Percentiles rank a stretch among this genome's conserved stretches.
Conservation (phyloP, 2,888 invertebrate genomes). For the Tetragnatha montana region DNA sequence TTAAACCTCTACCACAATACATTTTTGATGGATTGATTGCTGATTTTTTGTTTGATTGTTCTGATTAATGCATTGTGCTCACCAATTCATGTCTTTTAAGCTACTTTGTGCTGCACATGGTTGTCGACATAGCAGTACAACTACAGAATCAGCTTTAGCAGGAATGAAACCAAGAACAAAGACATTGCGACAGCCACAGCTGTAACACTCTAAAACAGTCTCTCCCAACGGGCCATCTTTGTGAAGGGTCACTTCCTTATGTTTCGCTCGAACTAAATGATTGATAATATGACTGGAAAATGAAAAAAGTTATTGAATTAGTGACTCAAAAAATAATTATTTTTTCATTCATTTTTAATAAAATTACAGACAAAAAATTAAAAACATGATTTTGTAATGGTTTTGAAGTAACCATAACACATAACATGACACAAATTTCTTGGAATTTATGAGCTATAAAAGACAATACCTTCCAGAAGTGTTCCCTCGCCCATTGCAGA, state of each 20-base stretch:
- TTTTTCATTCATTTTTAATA: background rate
- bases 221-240: conserved; percentile 98
- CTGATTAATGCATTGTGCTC: conserved; percentile 72
- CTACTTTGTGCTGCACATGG: conserved; percentile 98
- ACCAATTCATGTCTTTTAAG: conserved; percentile 98
- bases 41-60: background rate
- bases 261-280: conserved; percentile 98
- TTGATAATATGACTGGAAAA: conserved; percentile 95
- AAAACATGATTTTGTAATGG: too few species aligned
- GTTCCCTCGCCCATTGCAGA: conserved; percentile 98
- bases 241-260: conserved; percentile 98
- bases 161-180: conserved; percentile 99
- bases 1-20: background rate
- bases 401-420: background rate
- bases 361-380: background rate
- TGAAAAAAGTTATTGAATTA: background rate
- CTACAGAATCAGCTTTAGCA: conserved; percentile 98
- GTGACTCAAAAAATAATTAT: background rate
- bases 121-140: conserved; percentile 96
- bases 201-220: conserved; percentile 98
- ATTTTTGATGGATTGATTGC: too few species aligned
- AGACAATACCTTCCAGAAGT: conserved; percentile 85
- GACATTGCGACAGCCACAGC: conserved; percentile 98
- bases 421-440: background rate
- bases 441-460: background rate